Base-by-base conservation (phyloP, 2,113 vertebrate genomes). In the Pungitius pungitius region DNA sequence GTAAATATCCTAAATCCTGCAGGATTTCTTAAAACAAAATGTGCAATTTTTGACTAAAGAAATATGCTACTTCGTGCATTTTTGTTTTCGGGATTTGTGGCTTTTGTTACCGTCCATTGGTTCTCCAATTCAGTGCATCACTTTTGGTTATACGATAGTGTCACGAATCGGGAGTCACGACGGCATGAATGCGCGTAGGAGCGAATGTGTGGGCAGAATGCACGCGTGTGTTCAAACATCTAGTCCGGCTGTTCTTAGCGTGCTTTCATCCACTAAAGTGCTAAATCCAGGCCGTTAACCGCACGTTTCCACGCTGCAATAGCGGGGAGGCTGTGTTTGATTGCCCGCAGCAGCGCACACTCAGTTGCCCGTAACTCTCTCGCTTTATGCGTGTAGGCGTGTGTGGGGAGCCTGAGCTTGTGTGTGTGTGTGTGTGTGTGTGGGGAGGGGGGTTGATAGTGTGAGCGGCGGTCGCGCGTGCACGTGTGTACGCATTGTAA, bases 141-240 rank as follows among this genome's bases (percentile, higher is more conserved):
- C 24, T 54, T 49, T 10, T 77, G 69, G 55, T 67, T 35, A 78
- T 10, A 72, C 33, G 58, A 73, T 55, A 52, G 71, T 85, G 83
- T 85, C 87, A 88, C 85, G 75, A 92, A 84, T 79, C 72, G 73
- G 43, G 78, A 90, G 85, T 90, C 90, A 90, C 78, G 90, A 92
- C 86, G 57, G 78, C 78, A 14, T 59, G 78, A 68, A 78, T 83
- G 43, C 63, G 72, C 83, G 83, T 78, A 74, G 77, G 69, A 82
- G 71, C 73, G 14, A 12, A 58, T 68, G 7, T 64, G 26, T 62
- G 64, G 56, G 73, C 76, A 62, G 70, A 63, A 75, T 68, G 82
- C 67, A 74, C 42, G 39, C 81, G 72, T 75, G 84, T 77, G 81
- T 77, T 74, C 84, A 78, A 81, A 73, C 80, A 70, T 66, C 68